A percentile compares a stretch with the other conserved stretches of the same genome.
These are phyloP conservation scores for Coendou prehensilis DNA, from an alignment of 2,797 vertebrate genomes.

Conservation along the genomic window DNA sequence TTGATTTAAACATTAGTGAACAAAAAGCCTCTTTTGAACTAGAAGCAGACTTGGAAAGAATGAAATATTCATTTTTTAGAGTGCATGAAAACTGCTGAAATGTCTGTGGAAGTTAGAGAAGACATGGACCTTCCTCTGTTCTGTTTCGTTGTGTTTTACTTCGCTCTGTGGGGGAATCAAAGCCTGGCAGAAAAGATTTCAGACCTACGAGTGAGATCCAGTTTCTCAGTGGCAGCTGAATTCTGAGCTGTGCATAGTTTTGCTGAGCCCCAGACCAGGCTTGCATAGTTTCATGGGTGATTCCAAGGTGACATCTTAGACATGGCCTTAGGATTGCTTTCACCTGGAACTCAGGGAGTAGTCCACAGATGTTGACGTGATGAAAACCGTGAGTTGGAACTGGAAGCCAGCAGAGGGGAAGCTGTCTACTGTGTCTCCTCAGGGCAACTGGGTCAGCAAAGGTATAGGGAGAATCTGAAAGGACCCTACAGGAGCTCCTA, in stretches of 20 bases:
- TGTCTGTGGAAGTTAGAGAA: background rate
- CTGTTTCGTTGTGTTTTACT: background rate
- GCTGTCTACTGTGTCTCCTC: background rate
- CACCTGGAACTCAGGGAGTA: background rate
- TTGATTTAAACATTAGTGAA: constrained; percentile 29
- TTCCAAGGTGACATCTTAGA: background rate
- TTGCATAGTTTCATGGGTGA: background rate
- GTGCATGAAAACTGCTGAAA: background rate
- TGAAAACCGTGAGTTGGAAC: background rate
- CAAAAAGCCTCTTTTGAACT: constrained; percentile 27
- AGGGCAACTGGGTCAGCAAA: background rate
- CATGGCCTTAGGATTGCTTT: constrained; percentile 28
- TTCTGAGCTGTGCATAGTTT: background rate
- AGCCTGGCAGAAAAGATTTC: background rate
- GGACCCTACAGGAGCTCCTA: background rate
- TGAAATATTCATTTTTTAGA: background rate
- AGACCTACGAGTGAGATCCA: background rate
- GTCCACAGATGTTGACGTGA: background rate
- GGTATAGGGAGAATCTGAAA: background rate
- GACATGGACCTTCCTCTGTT: background rate
- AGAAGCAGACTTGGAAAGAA: background rate
- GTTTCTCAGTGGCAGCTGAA: background rate
- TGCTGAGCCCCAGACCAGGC: background rate
- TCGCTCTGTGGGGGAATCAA: background rate
- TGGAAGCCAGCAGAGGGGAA: background rate